Base-by-base conservation (phyloP, 2,888 invertebrate genomes). In the Dynastes maya region DNA sequence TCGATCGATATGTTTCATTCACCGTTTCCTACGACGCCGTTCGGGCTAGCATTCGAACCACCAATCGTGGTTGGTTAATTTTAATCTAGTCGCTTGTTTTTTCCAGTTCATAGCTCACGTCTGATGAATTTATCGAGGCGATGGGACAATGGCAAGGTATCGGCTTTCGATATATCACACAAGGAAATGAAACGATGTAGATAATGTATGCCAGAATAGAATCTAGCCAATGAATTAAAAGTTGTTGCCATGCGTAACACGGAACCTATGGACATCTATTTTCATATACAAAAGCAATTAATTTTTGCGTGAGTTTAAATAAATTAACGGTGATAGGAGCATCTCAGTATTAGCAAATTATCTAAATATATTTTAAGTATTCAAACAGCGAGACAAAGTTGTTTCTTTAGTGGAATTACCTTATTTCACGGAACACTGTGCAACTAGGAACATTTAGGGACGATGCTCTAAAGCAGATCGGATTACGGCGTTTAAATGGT, bases 31-130 rank as follows among this genome's bases (percentile, higher is more conserved):
- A 45, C 8, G 45, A 2, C 27, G 11, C 61, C 5, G 32, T 37
- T 27, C 5, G 27, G 9, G 27, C 13, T 61, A 22, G 6, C 61
- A 61, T 61, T 61, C 11, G 61, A 61, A 27, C 61, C 61, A 61
- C 61, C 61, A 27, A 29, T 61, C 61, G 29, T 22, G 61, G 29
- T 61, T 61, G 16, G 61, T 61, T 61, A 61, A 61, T 61, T 61
- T 22, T 61, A 61, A 61, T 61, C 61, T 29, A 61, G 6, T 29
- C 27, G 61, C 29, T 61, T 61, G 61, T 61, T 63, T 63, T 61
- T 63, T 63, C 63, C 63, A 63, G 29, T 29, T 27, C 63, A 32
- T 13, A 63, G 63, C 63, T 63, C 32, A 13, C 63, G 63, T 32
- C 27, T n/a, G 63, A 63, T 32, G 29, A 63, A 63, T 63, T 32